Evolutionary conservation across 2,888 invertebrate species (phyloP).

Genomic region (Gibbula magus): DNA sequence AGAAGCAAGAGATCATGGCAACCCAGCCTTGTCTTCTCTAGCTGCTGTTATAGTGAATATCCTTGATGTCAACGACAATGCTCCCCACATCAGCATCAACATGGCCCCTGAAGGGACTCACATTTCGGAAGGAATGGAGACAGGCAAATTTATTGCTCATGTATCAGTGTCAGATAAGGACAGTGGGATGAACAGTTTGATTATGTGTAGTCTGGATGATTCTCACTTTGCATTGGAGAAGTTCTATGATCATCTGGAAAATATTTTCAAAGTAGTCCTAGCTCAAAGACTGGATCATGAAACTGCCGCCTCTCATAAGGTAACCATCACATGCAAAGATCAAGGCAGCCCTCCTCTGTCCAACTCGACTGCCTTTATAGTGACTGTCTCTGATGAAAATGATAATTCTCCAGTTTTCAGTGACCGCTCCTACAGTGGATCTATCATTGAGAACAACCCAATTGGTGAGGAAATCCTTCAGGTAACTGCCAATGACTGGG

Average conservation of each 20-base stretch:
- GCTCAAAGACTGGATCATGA: conserved; percentile 65
- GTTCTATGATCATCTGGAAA: conserved; percentile 38
- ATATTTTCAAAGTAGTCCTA: conserved; percentile 59
- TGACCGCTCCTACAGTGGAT: conserved; percentile 51
- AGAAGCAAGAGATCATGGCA: conserved; percentile 59
- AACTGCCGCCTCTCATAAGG: conserved; percentile 51
- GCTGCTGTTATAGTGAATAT: conserved; percentile 78
- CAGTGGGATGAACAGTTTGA: conserved; percentile 60
- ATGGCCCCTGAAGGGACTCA: conserved; percentile 85
- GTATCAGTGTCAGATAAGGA: conserved; percentile 82
- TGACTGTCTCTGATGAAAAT: conserved; percentile 68
- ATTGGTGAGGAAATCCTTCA: conserved; percentile 51
- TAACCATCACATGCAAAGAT: conserved; percentile 66
- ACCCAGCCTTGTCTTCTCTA: conserved; percentile 47
- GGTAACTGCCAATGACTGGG: conserved; percentile 83
- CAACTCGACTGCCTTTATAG: conserved; percentile 58
- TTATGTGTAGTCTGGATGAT: conserved; percentile 60
- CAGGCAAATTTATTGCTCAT: conserved; percentile 94
- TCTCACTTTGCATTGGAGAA: conserved; percentile 55
- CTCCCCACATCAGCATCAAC: conserved; percentile 84
- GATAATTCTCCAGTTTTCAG: conserved; percentile 66
- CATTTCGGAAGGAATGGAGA: conserved; percentile 82
- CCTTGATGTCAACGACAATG: conserved; percentile 88
- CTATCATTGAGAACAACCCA: conserved; percentile 62
- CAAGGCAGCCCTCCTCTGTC: conserved; percentile 60